Percentiles rank a stretch among this genome's conserved stretches.
These are phyloP conservation scores for Drosophila neocordata DNA, from an alignment of 1,140 invertebrate genomes.

Conservation along the genomic window DNA sequence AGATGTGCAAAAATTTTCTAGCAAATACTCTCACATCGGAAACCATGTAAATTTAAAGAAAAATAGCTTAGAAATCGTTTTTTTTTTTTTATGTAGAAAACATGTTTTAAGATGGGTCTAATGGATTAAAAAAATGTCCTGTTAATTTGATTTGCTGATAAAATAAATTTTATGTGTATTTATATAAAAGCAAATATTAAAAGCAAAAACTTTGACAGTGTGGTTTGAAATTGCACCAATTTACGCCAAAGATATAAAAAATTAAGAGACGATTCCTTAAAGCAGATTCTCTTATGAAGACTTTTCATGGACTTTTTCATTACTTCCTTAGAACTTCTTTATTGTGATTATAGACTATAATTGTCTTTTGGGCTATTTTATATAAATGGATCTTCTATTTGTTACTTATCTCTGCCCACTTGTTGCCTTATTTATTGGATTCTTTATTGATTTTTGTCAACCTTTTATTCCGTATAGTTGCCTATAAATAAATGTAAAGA, in stretches of 20 bases:
- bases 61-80: neutral
- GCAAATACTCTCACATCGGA: neutral
- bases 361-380: too few species aligned
- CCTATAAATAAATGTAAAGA: neutral
- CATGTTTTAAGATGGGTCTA: neutral
- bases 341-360: too few species aligned
- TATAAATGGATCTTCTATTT: too few species aligned
- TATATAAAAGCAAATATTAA: too few species aligned
- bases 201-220: too few species aligned
- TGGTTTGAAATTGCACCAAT: too few species aligned
- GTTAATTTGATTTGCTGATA: neutral
- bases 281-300: too few species aligned
- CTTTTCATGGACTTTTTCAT: too few species aligned
- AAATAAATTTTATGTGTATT: too few species aligned
- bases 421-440: neutral
- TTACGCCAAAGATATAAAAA: too few species aligned
- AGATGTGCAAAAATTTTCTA: conserved; percentile 8
- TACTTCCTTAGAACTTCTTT: too few species aligned
- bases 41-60: neutral
- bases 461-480: neutral
- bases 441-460: neutral
- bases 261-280: too few species aligned
- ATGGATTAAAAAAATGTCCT: neutral
- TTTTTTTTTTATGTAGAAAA: neutral
- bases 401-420: neutral